Evolutionary conservation across 2,113 vertebrate species (phyloP), one percentile per base, ranked within the genome.

Genomic region (Oryzias celebensis): DNA sequence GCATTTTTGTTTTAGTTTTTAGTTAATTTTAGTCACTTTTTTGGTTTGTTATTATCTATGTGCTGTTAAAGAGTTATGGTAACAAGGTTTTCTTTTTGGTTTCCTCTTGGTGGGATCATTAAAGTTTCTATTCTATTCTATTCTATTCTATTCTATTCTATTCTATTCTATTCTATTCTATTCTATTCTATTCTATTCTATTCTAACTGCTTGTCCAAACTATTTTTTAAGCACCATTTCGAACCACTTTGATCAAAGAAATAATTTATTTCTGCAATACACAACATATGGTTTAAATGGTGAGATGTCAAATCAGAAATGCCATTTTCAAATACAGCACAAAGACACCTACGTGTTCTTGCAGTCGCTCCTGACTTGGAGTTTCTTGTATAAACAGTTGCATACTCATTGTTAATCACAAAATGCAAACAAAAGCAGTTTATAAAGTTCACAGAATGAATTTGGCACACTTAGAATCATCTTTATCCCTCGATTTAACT

Each of bases 401-500:
- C 64, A 67, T 74, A 59, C 50, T 78, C 64, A 54, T 81, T 77
- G 41, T 61, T 62, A 48, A 57, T 73, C 64, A 77, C 63, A 81
- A 18, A 62, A 75, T 86, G 78, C 82, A 78, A 78, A 76, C 64
- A 72, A 68, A 79, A 71, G 5, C 10, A 42, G 53, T 75, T 52
- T 18, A 63, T 70, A 63, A 74, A 82, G 23, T 68, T 57, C 69
- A 73, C 57, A 51, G 69, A 65, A 68, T 74, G 63, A 73, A 73
- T 84, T 84, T 84, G 87, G 77, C 82, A 88, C 81, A 78, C 74
- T 78, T 66, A 62, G 49, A 72, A 57, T 65, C 8, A 71, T 73
- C 22, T 42, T 43, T 74, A 75, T 70, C 28, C 42, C 72, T 65
- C 17, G 36, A 71, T 68, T 52, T 47, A 45, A 58, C 23, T 41